phyloP scores from a whole-genome alignment of 2,113 vertebrate species.

The Amazona vittata region DNA sequence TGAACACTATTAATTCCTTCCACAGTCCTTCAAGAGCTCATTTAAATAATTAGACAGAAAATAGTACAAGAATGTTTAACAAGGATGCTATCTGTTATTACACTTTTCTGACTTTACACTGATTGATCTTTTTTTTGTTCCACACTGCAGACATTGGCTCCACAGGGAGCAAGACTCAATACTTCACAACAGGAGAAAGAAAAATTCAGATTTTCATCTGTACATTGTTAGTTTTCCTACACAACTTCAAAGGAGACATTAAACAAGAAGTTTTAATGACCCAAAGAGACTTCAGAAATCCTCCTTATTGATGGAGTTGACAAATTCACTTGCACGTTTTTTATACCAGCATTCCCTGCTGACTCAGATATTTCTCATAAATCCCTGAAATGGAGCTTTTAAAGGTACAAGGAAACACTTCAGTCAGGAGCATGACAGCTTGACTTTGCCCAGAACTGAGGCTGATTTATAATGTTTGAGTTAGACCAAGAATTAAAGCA shows the following conservation, averaged over 20 bases:
- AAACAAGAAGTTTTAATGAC: neutral
- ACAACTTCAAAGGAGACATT: neutral
- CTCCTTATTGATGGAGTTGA: neutral
- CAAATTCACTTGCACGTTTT: neutral
- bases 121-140: neutral
- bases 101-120: neutral
- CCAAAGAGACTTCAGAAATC: neutral
- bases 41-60: neutral
- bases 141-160: neutral
- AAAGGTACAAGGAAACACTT: neutral
- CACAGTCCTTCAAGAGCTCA: neutral
- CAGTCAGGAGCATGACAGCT: neutral
- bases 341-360: neutral
- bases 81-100: neutral
- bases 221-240: neutral
- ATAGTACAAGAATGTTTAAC: neutral
- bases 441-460: neutral
- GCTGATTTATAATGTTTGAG: neutral
- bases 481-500: neutral
- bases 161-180: neutral
- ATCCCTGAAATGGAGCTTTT: neutral
- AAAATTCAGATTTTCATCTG: neutral
- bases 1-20: neutral
- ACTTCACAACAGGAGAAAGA: neutral
- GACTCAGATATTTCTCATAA: neutral